phyloP scores from a whole-genome alignment of 2,888 invertebrate species.

The Abrostola triplasia region DNA sequence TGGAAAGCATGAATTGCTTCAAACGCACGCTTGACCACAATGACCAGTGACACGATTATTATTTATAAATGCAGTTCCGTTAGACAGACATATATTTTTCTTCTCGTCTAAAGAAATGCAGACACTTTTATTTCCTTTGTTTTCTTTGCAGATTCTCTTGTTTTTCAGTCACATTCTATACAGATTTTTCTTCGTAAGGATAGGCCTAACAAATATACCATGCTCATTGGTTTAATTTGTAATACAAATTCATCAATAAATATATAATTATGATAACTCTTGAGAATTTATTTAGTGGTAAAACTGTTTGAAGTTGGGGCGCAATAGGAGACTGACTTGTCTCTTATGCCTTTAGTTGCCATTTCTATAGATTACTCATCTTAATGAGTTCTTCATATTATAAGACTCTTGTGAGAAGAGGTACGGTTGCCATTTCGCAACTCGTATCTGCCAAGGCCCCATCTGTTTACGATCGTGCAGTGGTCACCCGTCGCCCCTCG shows the following conservation, averaged over 20 bases:
- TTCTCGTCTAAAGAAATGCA: background rate
- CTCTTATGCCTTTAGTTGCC: too few species aligned
- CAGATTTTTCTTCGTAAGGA: too few species aligned
- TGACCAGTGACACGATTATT: conserved; percentile 53
- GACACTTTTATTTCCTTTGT: conserved; percentile 15
- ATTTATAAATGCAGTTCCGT: conserved; percentile 52
- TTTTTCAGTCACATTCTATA: background rate
- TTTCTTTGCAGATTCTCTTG: background rate
- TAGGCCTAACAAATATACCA: too few species aligned
- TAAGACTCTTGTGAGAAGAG: too few species aligned
- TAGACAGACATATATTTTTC: conserved; percentile 21
- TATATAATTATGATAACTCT: too few species aligned
- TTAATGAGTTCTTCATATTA: too few species aligned
- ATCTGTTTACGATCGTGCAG: conserved; percentile 58
- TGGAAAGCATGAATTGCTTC: conserved; percentile 44
- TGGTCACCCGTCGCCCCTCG: conserved; percentile 60
- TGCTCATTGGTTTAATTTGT: too few species aligned
- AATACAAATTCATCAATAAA: too few species aligned
- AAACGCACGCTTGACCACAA: conserved; percentile 30
- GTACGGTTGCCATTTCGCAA: conserved; percentile 24
- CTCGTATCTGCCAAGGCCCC: conserved; percentile 55
- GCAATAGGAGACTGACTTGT: too few species aligned
- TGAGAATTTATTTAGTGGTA: too few species aligned
- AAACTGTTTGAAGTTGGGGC: too few species aligned
- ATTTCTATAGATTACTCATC: too few species aligned